These are phyloP conservation scores for Homarus gammarus DNA, from an alignment of 2,888 invertebrate genomes.

Conservation along the genomic window DNA sequence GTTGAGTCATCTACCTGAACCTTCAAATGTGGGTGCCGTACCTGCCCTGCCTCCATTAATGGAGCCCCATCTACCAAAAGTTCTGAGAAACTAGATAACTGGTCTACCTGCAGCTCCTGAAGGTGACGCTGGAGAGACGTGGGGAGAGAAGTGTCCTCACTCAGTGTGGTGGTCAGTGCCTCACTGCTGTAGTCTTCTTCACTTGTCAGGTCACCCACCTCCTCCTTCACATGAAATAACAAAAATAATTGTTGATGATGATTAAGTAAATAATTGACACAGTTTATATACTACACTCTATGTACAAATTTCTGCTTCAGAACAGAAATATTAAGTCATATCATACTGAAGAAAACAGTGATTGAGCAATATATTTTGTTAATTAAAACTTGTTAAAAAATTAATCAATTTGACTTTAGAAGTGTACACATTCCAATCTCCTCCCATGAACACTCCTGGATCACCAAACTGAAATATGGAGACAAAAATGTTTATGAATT, in stretches of 20 bases:
- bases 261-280: background rate
- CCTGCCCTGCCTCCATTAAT: slow-evolving; percentile 1
- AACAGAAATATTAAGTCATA: too few relatives aligned
- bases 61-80: slow-evolving; percentile 35
- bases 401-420: too few relatives aligned
- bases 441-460: too few relatives aligned
- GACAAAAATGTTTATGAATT: too few relatives aligned
- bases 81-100: slow-evolving; percentile 63
- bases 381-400: too few relatives aligned
- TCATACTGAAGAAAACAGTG: too few relatives aligned
- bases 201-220: slow-evolving; percentile 65
- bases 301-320: too few relatives aligned
- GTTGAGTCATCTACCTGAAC: slow-evolving; percentile 24
- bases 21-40: background rate
- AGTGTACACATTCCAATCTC: too few relatives aligned
- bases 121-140: slow-evolving; percentile 67
- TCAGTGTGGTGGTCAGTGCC: slow-evolving; percentile 64
- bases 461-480: too few relatives aligned
- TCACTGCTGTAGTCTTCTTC: slow-evolving; percentile 70
- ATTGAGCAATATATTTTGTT: too few relatives aligned
- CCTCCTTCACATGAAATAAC: slow-evolving; percentile 34
- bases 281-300: too few relatives aligned
- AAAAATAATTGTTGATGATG: background rate
- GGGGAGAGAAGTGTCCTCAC: slow-evolving; percentile 71
- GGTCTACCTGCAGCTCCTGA: slow-evolving; percentile 71